Conservation (phyloP, 2,888 invertebrate species). For the Augochlorella aurata region DNA sequence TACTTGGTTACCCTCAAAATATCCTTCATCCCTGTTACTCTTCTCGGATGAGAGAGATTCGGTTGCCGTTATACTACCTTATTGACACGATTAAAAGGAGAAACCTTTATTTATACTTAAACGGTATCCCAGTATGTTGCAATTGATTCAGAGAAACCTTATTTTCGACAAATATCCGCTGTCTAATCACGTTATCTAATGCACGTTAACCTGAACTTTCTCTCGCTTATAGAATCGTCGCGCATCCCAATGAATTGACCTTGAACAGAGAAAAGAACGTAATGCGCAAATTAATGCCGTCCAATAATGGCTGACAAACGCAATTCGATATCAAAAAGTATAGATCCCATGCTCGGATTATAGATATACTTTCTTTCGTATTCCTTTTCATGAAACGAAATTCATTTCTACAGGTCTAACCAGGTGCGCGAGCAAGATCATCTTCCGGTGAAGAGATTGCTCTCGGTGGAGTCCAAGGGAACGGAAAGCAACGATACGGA, state of each 20-base stretch:
- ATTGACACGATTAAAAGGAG: too few relatives aligned
- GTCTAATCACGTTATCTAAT: not conserved
- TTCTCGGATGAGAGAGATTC: too few relatives aligned
- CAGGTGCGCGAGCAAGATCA: constrained; percentile 65
- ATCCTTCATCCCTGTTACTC: too few relatives aligned
- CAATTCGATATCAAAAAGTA: constrained; percentile 45
- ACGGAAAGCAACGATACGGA: constrained; percentile 81
- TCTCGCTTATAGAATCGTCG: constrained; percentile 31
- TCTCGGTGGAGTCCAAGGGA: constrained; percentile 81
- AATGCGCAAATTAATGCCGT: constrained; percentile 73
- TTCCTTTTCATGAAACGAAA: constrained; percentile 27
- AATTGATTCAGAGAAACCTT: too few relatives aligned
- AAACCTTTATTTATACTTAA: too few relatives aligned
- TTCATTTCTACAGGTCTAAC: constrained; percentile 13
- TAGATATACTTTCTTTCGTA: not conserved
- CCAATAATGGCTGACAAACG: constrained; percentile 54
- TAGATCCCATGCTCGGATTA: not conserved
- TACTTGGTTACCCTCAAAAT: too few relatives aligned
- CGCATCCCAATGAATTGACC: constrained; percentile 61
- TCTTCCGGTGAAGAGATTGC: constrained; percentile 76
- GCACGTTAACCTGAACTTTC: not conserved
- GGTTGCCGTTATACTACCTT: too few relatives aligned
- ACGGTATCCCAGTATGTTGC: too few relatives aligned
- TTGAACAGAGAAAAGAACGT: constrained; percentile 72
- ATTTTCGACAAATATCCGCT: not conserved